Evolutionary conservation across 2,113 vertebrate species (phyloP).

Genomic region (Prochilodus magdalenae): DNA sequence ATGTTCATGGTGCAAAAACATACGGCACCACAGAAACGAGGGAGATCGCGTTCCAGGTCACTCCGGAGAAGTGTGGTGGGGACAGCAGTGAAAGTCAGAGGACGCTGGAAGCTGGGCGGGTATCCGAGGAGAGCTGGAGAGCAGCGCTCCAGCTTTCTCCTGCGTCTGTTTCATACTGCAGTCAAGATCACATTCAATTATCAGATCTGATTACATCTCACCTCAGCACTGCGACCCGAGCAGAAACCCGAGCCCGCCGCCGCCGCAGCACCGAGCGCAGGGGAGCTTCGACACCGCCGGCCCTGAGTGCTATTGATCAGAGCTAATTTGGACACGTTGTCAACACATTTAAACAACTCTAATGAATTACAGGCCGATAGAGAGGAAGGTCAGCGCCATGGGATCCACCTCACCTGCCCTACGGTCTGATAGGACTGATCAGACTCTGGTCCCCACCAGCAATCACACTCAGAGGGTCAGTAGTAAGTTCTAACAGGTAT

Average conservation of each 20-base stretch:
- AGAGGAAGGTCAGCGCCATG: neutral
- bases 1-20: too few species aligned
- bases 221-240: neutral
- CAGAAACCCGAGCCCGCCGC: neutral
- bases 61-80: too few species aligned
- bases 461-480: too few species aligned
- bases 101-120: too few species aligned
- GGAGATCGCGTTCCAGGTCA: too few species aligned
- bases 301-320: constrained; percentile 8
- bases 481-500: too few species aligned
- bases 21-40: too few species aligned
- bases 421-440: neutral
- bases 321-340: constrained; percentile 15
- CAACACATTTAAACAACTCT: constrained; percentile 16
- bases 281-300: neutral
- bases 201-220: constrained; percentile 5
- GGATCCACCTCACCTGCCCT: neutral
- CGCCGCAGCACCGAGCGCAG: neutral
- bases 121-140: neutral
- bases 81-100: too few species aligned
- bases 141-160: neutral
- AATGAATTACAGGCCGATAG: neutral
- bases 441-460: too few species aligned
- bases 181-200: neutral
- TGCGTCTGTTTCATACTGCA: neutral